A percentile compares a stretch with the other conserved stretches of the same genome.
These are phyloP conservation scores for Rhizoglyphus robini DNA, from an alignment of 1,140 invertebrate species.

Conservation along the genomic window DNA sequence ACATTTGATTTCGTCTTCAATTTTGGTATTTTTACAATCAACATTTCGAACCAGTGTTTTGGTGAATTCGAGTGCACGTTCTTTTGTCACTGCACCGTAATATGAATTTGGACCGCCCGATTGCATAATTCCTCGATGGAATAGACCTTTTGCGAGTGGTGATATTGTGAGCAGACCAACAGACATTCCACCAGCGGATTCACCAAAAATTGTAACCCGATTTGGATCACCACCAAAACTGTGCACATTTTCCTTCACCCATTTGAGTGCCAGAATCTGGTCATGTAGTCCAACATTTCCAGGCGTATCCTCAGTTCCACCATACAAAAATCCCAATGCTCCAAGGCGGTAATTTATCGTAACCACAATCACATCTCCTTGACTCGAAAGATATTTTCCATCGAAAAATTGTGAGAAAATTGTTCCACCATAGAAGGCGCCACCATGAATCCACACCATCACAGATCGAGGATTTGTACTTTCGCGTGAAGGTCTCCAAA, in stretches of 20 bases:
- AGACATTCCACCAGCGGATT: conserved; percentile 32
- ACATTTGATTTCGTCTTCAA: background rate
- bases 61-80: conserved; percentile 57
- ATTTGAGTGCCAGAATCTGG: conserved; percentile 30
- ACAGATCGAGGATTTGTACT: conserved; percentile 14
- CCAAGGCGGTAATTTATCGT: conserved; percentile 40
- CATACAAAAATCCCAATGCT: conserved; percentile 13
- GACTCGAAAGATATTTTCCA: conserved; percentile 64
- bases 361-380: conserved; percentile 44
- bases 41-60: background rate
- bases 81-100: conserved; percentile 66
- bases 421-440: conserved; percentile 16
- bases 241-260: conserved; percentile 31
- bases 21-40: no score
- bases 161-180: conserved; percentile 32
- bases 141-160: conserved; percentile 24
- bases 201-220: conserved; percentile 40
- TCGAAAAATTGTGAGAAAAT: conserved; percentile 31
- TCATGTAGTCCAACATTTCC: background rate
- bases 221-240: conserved; percentile 31
- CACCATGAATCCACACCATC: conserved; percentile 23
- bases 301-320: background rate
- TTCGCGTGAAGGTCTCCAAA: conserved; percentile 28
- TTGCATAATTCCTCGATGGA: conserved; percentile 33
- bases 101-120: conserved; percentile 26